These are phyloP conservation scores for Xestoiulus laeticollis DNA, from an alignment of 2,888 invertebrate genomes.

Conservation along the genomic window DNA sequence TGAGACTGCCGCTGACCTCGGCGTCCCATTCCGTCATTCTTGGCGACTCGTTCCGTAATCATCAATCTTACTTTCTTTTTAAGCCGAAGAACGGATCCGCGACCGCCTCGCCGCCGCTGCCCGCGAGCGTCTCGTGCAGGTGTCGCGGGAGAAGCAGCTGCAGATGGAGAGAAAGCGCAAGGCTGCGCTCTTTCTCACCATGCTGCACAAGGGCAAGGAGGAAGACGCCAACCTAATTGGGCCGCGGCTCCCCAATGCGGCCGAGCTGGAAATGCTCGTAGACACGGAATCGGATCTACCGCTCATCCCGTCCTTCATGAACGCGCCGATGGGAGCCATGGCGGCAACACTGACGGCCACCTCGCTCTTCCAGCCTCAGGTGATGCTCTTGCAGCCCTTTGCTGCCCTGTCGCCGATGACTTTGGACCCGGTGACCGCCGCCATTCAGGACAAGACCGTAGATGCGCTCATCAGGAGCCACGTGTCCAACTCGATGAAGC, in stretches of 20 bases:
- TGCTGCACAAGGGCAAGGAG: conserved; percentile 64
- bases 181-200: conserved; percentile 81
- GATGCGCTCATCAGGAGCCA: not conserved
- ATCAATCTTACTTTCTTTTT: conserved; percentile 31
- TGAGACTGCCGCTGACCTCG: not conserved
- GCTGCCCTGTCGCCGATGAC: not conserved
- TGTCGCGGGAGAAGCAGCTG: conserved; percentile 63
- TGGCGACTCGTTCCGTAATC: not conserved
- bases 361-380: not conserved
- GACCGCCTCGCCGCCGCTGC: conserved; percentile 63
- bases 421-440: not conserved
- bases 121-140: conserved; percentile 63
- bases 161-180: conserved; percentile 76
- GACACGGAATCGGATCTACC: conserved; percentile 16
- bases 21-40: not conserved
- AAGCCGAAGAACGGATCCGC: conserved; percentile 64
- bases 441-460: not conserved
- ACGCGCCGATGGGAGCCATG: not conserved
- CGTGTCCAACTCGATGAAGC: not conserved
- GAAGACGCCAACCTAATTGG: conserved; percentile 51
- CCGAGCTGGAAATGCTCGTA: conserved; percentile 47
- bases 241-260: conserved; percentile 51
- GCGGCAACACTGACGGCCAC: not conserved
- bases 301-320: not conserved
- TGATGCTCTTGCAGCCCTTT: not conserved